phyloP scores from a whole-genome alignment of 2,113 vertebrate species.

The Tympanuchus pallidicinctus region DNA sequence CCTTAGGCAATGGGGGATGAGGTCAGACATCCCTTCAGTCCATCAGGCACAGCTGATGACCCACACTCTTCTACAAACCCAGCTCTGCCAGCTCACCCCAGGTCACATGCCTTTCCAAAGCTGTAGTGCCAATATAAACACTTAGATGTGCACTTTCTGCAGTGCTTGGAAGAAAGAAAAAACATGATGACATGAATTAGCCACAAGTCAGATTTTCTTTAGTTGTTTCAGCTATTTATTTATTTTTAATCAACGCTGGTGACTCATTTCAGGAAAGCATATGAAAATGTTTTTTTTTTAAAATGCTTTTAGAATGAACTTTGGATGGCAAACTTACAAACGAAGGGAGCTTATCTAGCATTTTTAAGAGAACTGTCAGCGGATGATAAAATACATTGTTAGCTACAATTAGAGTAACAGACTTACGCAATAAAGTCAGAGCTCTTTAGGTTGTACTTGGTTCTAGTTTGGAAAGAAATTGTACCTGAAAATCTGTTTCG shows the following conservation, averaged over 20 bases:
- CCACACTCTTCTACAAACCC: neutral
- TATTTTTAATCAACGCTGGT: neutral
- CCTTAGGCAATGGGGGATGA: neutral
- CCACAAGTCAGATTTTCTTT: neutral
- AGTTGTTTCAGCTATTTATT: neutral
- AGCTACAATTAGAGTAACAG: neutral
- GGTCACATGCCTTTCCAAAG: neutral
- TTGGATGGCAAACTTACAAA: neutral
- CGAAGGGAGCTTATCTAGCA: neutral
- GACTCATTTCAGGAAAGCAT: slow-evolving; percentile 11
- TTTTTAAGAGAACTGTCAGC: neutral
- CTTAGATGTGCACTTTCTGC: neutral
- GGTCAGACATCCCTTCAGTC: neutral
- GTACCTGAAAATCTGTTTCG: neutral
- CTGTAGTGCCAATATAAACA: neutral
- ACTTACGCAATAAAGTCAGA: neutral
- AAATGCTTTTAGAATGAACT: neutral
- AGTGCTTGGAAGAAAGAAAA: neutral
- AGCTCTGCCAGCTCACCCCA: neutral
- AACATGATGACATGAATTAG: neutral
- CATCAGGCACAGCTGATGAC: neutral
- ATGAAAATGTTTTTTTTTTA: neutral
- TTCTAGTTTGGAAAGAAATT: neutral
- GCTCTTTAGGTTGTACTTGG: neutral
- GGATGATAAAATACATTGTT: neutral